phyloP scores from a whole-genome alignment of 2,888 invertebrate genomes.

The Gryllus longicercus region DNA sequence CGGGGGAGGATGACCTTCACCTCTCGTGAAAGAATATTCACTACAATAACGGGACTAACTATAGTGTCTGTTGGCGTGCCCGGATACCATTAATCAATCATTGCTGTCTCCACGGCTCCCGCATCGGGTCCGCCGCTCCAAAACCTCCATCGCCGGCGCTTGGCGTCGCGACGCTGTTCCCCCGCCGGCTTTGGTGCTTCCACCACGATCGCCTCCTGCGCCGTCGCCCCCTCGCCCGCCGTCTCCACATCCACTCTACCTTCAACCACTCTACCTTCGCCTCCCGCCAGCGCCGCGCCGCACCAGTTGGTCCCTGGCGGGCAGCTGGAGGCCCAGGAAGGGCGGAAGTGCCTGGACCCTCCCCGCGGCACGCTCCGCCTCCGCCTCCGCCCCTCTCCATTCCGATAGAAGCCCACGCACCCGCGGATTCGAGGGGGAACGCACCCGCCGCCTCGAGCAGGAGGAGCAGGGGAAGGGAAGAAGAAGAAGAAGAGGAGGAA shows the following conservation, averaged over 20 bases:
- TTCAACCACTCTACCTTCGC: neutral
- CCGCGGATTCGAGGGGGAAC: neutral
- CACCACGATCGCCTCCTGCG: neutral
- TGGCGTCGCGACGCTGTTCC: neutral
- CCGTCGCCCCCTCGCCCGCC: neutral
- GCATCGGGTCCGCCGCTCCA: too few relatives aligned
- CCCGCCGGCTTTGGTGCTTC: neutral
- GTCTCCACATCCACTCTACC: neutral
- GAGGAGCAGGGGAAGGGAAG: neutral
- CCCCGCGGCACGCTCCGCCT: neutral
- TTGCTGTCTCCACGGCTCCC: too few relatives aligned
- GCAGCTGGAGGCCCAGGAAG: neutral
- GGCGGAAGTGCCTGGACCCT: slow-evolving; percentile 9
- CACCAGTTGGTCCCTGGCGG: neutral
- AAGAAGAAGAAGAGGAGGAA: neutral
- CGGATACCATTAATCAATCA: too few relatives aligned
- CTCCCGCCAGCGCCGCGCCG: neutral
- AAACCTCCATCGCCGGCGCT: too few relatives aligned
- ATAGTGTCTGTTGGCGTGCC: too few relatives aligned
- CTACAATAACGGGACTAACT: too few relatives aligned
- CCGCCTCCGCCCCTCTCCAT: neutral
- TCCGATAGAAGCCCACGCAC: neutral
- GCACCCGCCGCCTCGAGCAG: too few relatives aligned
- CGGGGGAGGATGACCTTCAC: too few relatives aligned
- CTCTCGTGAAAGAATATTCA: too few relatives aligned